Evolutionary conservation across 2,888 invertebrate species (phyloP).

Genomic region (Metacarcinus magister): DNA sequence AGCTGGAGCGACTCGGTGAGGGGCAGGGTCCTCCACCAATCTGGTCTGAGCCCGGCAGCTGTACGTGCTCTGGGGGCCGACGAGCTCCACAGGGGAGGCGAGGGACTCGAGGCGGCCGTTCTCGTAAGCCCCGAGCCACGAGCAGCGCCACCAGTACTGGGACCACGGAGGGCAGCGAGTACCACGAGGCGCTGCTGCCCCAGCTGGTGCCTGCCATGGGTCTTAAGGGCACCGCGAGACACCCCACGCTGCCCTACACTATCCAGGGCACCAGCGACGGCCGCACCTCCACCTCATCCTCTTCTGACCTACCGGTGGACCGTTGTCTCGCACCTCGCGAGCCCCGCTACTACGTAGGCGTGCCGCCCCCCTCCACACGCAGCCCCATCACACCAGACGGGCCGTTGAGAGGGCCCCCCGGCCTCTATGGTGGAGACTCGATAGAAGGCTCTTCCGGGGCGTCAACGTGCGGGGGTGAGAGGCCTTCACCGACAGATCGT

Average conservation of each 20-base stretch:
- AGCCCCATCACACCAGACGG: conserved; percentile 77
- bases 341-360: conserved; percentile 80
- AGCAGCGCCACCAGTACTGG: conserved; percentile 76
- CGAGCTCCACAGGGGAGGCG: conserved; percentile 71
- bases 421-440: conserved; percentile 67
- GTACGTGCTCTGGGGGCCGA: conserved; percentile 69
- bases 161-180: conserved; percentile 78
- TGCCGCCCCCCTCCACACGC: conserved; percentile 68
- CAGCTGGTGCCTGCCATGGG: conserved; percentile 68
- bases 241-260: conserved; percentile 76
- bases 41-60: conserved; percentile 70
- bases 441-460: conserved; percentile 76
- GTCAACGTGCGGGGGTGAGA: conserved; percentile 73
- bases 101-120: conserved; percentile 65
- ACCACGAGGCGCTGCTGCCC: conserved; percentile 78
- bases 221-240: conserved; percentile 58
- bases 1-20: conserved; percentile 52
- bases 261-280: conserved; percentile 81
- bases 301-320: conserved; percentile 78
- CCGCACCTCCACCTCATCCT: conserved; percentile 79
- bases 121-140: conserved; percentile 62
- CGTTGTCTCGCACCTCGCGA: conserved; percentile 69
- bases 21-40: conserved; percentile 44
- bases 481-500: conserved; percentile 72
- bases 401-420: conserved; percentile 56